Evolutionary conservation across 2,797 vertebrate species (phyloP).

Genomic region (Adelosebastes latens): DNA sequence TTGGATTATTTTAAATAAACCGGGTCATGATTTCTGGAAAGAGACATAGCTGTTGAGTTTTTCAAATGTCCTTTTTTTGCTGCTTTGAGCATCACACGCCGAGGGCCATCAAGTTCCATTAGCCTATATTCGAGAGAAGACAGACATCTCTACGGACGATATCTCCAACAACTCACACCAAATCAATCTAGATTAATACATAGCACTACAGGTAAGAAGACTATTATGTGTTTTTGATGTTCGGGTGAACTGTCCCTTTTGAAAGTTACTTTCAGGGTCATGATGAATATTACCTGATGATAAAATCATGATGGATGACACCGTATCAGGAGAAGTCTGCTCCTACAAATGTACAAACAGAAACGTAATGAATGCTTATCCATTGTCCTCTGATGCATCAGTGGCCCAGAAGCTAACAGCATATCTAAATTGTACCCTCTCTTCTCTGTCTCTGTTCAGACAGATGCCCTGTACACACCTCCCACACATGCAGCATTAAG

Average conservation of each 20-base stretch:
- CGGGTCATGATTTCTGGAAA: not conserved
- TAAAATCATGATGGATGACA: not conserved
- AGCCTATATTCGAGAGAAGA: not conserved
- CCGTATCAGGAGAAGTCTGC: not conserved
- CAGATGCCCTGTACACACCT: slow-evolving; percentile 49
- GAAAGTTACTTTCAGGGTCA: not conserved
- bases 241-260: not conserved
- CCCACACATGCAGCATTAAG: slow-evolving; percentile 62
- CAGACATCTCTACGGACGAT: not conserved
- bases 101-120: not conserved
- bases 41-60: not conserved
- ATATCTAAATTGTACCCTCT: not conserved
- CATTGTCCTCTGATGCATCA: not conserved
- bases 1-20: no score
- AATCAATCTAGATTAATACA: not conserved
- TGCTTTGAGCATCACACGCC: not conserved
- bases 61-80: not conserved
- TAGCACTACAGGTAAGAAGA: not conserved
- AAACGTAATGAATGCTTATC: not conserved
- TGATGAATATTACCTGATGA: not conserved
- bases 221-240: not conserved
- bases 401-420: not conserved
- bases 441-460: slow-evolving; percentile 20
- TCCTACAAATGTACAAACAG: not conserved
- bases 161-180: not conserved